A percentile compares a stretch with the other conserved stretches of the same genome.
These are phyloP conservation scores for Trichogramma evanescens DNA, from an alignment of 2,888 invertebrate species.

Conservation along the genomic window DNA sequence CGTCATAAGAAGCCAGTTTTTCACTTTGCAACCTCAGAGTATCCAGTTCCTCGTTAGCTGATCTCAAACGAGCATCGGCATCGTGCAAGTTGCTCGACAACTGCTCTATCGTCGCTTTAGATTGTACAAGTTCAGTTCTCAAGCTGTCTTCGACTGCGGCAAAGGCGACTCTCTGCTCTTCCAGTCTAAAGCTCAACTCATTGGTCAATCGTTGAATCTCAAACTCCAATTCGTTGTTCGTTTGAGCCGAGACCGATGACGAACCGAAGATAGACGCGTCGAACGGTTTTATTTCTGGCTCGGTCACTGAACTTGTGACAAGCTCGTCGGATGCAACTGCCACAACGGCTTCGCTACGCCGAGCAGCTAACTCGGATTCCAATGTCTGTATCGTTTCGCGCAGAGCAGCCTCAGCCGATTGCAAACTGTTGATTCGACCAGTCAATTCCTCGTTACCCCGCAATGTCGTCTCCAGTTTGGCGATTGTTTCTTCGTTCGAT, in stretches of 20 bases:
- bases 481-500: slow-evolving; percentile 57
- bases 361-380: slow-evolving; percentile 29
- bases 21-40: slow-evolving; percentile 5
- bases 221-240: background rate
- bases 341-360: slow-evolving; percentile 27
- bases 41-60: slow-evolving; percentile 16
- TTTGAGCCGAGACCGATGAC: background rate
- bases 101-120: slow-evolving; percentile 18
- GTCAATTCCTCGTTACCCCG: slow-evolving; percentile 52
- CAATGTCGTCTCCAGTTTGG: slow-evolving; percentile 54
- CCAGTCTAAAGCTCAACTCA: slow-evolving; percentile 11
- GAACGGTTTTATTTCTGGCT: slow-evolving; percentile 24
- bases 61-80: slow-evolving; percentile 21
- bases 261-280: slow-evolving; percentile 37
- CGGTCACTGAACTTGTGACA: slow-evolving; percentile 12
- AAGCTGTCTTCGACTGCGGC: slow-evolving; percentile 21
- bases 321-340: slow-evolving; percentile 20
- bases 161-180: slow-evolving; percentile 18
- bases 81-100: slow-evolving; percentile 22
- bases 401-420: slow-evolving; percentile 47
- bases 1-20: slow-evolving; percentile 12
- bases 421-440: slow-evolving; percentile 52
- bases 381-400: slow-evolving; percentile 42
- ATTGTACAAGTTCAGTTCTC: slow-evolving; percentile 19
- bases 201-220: slow-evolving; percentile 19